Conservation (phyloP, 2,113 vertebrate species). For the Microtus montanus region DNA sequence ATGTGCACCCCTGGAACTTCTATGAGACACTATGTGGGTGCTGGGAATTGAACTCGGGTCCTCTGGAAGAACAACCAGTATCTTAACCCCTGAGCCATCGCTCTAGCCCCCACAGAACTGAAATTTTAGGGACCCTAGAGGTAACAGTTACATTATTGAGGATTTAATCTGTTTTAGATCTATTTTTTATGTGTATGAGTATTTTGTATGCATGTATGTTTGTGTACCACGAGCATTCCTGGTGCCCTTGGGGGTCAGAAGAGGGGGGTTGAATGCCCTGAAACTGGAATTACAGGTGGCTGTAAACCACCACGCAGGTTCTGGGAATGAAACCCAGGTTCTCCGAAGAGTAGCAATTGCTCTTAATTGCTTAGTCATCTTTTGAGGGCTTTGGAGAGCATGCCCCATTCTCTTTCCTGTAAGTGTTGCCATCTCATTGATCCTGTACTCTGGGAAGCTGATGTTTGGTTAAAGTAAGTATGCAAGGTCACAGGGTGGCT, state of each 20-base stretch:
- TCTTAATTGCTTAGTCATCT: neutral
- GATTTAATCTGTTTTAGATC: neutral
- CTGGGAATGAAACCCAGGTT: neutral
- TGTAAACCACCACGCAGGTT: neutral
- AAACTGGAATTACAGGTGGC: neutral
- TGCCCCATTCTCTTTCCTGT: neutral
- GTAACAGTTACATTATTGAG: neutral
- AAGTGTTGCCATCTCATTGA: neutral
- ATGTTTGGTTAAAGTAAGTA: neutral
- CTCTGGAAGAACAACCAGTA: neutral
- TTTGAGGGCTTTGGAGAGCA: neutral
- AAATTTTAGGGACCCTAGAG: neutral
- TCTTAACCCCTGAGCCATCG: neutral
- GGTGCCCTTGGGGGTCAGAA: neutral
- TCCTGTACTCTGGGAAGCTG: neutral
- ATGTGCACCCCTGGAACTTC: neutral
- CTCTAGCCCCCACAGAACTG: neutral
- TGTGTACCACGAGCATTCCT: neutral
- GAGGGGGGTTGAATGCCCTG: neutral
- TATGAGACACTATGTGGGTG: neutral
- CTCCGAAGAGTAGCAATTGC: neutral
- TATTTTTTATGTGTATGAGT: neutral
- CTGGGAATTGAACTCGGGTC: neutral
- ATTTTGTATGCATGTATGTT: neutral
- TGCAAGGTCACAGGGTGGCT: rapidly evolving